Conservation (phyloP, 2,888 invertebrate genomes). For the Buathra laborator region DNA sequence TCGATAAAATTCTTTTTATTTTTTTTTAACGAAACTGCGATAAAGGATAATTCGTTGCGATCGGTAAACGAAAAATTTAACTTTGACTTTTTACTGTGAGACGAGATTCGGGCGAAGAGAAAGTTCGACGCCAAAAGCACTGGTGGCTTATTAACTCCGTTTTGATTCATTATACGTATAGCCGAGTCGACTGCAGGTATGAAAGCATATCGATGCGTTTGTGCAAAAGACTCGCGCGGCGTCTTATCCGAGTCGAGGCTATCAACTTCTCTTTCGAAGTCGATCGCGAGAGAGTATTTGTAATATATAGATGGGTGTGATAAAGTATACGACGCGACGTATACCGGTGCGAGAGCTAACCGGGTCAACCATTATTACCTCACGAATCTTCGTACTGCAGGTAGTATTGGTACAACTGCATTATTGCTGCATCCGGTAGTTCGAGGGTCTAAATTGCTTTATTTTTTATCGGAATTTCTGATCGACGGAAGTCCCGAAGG, state of each 20-base stretch:
- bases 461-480: conserved; percentile 23
- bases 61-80: not conserved
- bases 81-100: not conserved
- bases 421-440: conserved; percentile 39
- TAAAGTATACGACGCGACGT: conserved; percentile 46
- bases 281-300: conserved; percentile 44
- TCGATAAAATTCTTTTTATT: not conserved
- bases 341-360: conserved; percentile 57
- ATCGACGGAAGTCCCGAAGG: not conserved
- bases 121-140: conserved; percentile 30
- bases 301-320: conserved; percentile 8
- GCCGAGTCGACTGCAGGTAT: not conserved
- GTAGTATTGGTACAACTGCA: conserved; percentile 40
- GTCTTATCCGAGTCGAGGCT: conserved; percentile 75
- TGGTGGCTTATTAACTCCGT: conserved; percentile 8
- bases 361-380: conserved; percentile 68
- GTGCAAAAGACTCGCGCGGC: conserved; percentile 75
- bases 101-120: conserved; percentile 24
- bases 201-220: not conserved
- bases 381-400: conserved; percentile 51
- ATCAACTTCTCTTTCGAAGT: conserved; percentile 70
- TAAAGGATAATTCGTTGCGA: not conserved
- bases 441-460: not conserved
- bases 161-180: conserved; percentile 14
- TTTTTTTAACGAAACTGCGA: conserved; percentile 68